A percentile compares a stretch with the other conserved stretches of the same genome.
phyloP scores from a whole-genome alignment of 2,888 invertebrate genomes.

The Drosophila ustulata region DNA sequence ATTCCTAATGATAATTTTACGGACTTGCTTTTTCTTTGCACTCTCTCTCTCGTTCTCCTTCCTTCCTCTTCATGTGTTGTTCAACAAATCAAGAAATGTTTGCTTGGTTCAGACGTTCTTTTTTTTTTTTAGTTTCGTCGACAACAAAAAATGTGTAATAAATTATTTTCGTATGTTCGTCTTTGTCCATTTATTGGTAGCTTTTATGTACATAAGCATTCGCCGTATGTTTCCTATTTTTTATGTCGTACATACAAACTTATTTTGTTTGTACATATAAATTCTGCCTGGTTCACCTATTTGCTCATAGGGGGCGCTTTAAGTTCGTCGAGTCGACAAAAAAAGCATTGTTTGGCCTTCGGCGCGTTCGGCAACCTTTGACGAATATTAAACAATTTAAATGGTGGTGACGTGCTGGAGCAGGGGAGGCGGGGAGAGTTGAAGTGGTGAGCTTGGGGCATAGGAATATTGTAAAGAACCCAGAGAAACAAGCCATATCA shows the following conservation, averaged over 20 bases:
- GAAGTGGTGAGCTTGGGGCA: constrained; percentile 27
- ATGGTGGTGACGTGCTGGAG: constrained; percentile 13
- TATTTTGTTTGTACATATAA: constrained; percentile 1
- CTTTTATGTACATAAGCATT: constrained; percentile 40
- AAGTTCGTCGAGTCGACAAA: constrained; percentile 36
- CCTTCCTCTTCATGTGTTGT: constrained; percentile 1
- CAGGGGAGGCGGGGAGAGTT: neutral
- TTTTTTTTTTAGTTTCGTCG: constrained; percentile 30
- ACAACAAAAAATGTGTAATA: constrained; percentile 69
- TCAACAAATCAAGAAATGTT: constrained; percentile 33
- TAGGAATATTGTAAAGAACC: constrained; percentile 73
- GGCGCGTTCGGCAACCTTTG: constrained; percentile 77
- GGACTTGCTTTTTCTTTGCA: constrained; percentile 41
- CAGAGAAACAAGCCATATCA: constrained; percentile 75
- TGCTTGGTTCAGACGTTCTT: constrained; percentile 45
- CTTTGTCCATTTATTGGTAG: constrained; percentile 51
- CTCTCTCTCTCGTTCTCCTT: constrained; percentile 25
- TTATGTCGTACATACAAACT: constrained; percentile 14
- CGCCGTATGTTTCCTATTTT: constrained; percentile 55
- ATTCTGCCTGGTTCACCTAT: constrained; percentile 9
- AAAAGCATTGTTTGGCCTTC: constrained; percentile 73
- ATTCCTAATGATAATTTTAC: constrained; percentile 58
- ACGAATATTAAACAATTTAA: constrained; percentile 80
- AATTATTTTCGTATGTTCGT: constrained; percentile 58
- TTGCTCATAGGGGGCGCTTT: constrained; percentile 58